Evolutionary conservation across 2,888 invertebrate genomes (phyloP).

Genomic region (Coleophora deauratella): DNA sequence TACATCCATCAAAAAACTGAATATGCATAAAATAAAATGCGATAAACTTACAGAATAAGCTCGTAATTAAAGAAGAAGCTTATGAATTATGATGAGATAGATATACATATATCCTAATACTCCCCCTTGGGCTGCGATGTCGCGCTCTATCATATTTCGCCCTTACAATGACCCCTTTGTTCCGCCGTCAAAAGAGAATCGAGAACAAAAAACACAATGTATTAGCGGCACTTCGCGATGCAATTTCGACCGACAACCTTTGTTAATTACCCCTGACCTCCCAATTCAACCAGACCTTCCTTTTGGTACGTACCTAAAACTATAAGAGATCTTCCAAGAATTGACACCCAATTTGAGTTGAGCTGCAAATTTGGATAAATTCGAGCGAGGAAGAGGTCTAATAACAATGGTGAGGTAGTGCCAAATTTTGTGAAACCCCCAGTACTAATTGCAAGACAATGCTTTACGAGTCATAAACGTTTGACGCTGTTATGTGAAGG

Average conservation of each 20-base stretch:
- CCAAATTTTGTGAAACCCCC: slow-evolving; percentile 62
- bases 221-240: slow-evolving; percentile 61
- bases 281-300: slow-evolving; percentile 19
- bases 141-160: slow-evolving; percentile 65
- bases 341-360: not conserved
- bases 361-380: slow-evolving; percentile 9
- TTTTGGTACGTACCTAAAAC: slow-evolving; percentile 5
- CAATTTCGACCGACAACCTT: slow-evolving; percentile 45
- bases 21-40: too few species aligned
- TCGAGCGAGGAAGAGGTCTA: too few species aligned
- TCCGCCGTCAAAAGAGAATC: slow-evolving; percentile 27
- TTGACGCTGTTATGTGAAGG: slow-evolving; percentile 49
- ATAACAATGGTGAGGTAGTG: slow-evolving; percentile 24
- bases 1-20: too few species aligned
- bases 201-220: slow-evolving; percentile 52
- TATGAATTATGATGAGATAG: too few species aligned
- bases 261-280: slow-evolving; percentile 44
- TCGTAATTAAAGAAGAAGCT: too few species aligned
- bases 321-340: not conserved
- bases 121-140: slow-evolving; percentile 36
- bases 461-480: slow-evolving; percentile 52
- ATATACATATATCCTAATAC: too few species aligned
- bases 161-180: slow-evolving; percentile 46
- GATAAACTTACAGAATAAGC: too few species aligned
- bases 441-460: slow-evolving; percentile 62